Base-by-base conservation (phyloP, 2,888 invertebrate species). In the Archips crataeganus region DNA sequence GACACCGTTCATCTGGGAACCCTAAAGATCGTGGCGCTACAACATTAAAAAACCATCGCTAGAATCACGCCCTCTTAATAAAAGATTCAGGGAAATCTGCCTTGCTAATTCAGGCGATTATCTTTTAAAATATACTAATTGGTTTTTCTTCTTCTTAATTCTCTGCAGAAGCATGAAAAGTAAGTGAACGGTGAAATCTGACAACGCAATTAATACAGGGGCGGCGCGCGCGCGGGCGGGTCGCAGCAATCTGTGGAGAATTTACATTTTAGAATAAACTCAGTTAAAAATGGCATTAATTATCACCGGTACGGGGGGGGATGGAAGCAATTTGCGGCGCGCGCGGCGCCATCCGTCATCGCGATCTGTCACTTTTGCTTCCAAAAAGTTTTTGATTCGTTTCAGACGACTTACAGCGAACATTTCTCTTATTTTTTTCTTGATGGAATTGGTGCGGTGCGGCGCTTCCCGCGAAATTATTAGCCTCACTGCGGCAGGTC, bases 91-190 rank as follows among this genome's bases (percentile, higher is more conserved):
- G 57, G 34, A 65, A 73, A 73, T 73, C 73, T 69, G 73, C 68
- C 63, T 73, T 63, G 73, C 68, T 73, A 73, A 73, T 73, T 73
- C 63, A 15, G 42, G 32, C 68, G 74, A 74, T 74, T 74, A 74
- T 74, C 74, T 70, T 70, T 74, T 74, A 74, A 74, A 74, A 74
- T 74, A 74, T 70, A 69, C 74, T 74, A 74, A 74, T 74, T 74
- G 74, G 70, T 65, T 74, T 73, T 74, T 74, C 74, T 74, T 74
- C 47, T 70, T 69, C 69, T 64, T 62, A 73, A 73, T 69, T 64
- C 68, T 73, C 65, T 60, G 57, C 73, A 73, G 69, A 65, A 73
- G 69, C 73, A 74, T 70, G 74, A 69, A 74, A 74, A 69, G 65
- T 74, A 74, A 74, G 74, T 73, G 73, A 74, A 74, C 74, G 74